Evolutionary conservation across 2,113 vertebrate genomes (phyloP).

Genomic region (Phocoena phocoena): DNA sequence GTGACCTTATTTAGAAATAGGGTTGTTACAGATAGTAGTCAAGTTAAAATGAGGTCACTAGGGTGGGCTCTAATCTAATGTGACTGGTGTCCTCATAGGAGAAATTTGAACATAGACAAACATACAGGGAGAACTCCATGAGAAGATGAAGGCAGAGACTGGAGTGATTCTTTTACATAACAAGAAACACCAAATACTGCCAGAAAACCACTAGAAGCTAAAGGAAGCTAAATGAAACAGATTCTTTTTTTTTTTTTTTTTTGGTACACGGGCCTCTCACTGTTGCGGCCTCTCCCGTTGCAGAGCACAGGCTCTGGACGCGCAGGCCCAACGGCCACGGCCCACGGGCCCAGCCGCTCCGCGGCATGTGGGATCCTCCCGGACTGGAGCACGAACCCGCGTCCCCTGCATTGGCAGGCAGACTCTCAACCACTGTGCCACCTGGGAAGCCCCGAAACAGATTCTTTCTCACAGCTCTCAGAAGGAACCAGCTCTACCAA

Average conservation of each 20-base stretch:
- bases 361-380: too few relatives aligned
- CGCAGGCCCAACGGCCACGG: too few relatives aligned
- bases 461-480: neutral
- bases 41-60: neutral
- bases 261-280: too few relatives aligned
- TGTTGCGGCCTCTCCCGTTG: too few relatives aligned
- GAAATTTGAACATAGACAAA: neutral
- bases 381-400: too few relatives aligned
- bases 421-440: too few relatives aligned
- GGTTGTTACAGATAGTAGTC: neutral
- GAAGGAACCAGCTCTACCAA: neutral
- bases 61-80: neutral
- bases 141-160: neutral
- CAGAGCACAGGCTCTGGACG: too few relatives aligned
- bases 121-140: neutral
- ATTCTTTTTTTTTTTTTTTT: neutral
- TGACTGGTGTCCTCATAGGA: neutral
- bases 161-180: neutral
- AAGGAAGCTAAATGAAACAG: neutral
- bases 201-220: neutral
- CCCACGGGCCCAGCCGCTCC: too few relatives aligned
- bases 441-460: neutral
- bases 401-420: too few relatives aligned
- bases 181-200: slow-evolving; percentile 10
- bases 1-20: neutral